These are phyloP conservation scores for Armadillidium nasatum DNA, from an alignment of 1,140 invertebrate genomes.

Conservation along the genomic window DNA sequence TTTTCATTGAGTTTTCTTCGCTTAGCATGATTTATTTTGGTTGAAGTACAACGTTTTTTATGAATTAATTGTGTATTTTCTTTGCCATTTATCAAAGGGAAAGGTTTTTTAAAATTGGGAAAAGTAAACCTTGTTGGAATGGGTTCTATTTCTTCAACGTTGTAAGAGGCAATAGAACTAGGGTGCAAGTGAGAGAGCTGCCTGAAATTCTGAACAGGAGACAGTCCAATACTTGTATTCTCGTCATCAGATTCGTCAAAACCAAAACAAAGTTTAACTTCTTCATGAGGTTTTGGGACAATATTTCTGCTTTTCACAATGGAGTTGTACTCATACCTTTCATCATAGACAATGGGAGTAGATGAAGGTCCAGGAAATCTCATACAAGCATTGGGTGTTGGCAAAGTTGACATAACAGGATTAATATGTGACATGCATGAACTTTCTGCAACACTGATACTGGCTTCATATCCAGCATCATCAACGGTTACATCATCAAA, in stretches of 20 bases:
- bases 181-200: neutral
- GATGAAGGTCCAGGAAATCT: neutral
- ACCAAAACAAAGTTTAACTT: slow-evolving; percentile 4
- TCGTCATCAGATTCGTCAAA: neutral
- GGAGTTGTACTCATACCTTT: neutral
- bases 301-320: neutral
- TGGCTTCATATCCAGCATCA: neutral
- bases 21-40: neutral
- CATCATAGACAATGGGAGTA: neutral
- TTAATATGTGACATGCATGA: neutral
- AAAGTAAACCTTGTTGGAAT: neutral
- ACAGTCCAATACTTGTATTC: neutral
- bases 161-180: neutral
- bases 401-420: neutral
- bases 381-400: neutral
- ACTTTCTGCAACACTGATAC: neutral
- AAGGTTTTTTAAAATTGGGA: neutral
- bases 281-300: neutral
- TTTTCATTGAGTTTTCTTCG: no score
- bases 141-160: neutral
- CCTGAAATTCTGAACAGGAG: neutral
- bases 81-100: neutral
- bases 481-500: neutral
- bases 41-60: neutral
- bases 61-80: neutral